Percentiles rank a stretch among this genome's conserved stretches.
These are phyloP conservation scores for Hylyphantes graminicola DNA, from an alignment of 1,140 invertebrate species.

Conservation along the genomic window DNA sequence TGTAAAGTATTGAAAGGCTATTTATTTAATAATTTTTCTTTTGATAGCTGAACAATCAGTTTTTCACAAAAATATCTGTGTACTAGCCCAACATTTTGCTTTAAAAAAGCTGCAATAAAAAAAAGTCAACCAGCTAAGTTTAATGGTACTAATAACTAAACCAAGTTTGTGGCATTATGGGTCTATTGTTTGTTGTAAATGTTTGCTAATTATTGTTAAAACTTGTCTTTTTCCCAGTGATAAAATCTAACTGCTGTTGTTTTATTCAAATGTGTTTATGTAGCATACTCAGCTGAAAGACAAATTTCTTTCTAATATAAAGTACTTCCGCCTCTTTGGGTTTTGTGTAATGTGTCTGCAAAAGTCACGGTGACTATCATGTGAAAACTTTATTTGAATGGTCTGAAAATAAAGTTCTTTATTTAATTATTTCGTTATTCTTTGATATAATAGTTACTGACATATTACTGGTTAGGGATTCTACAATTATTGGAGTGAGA, in stretches of 20 bases:
- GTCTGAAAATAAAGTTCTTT: slow-evolving; percentile 52
- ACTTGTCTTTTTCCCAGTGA: slow-evolving; percentile 33
- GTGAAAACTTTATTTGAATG: slow-evolving; percentile 55
- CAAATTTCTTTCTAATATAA: slow-evolving; percentile 17
- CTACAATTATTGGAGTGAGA: too few species aligned
- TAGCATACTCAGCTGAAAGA: not conserved
- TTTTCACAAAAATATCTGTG: too few species aligned
- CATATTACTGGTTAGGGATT: too few species aligned
- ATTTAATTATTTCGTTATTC: slow-evolving; percentile 18
- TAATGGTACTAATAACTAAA: not conserved
- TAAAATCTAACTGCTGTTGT: slow-evolving; percentile 31
- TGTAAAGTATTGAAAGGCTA: too few species aligned
- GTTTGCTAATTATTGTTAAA: slow-evolving; percentile 31
- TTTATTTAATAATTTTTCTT: too few species aligned
- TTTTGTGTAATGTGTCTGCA: slow-evolving; percentile 38
- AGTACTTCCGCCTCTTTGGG: slow-evolving; percentile 11
- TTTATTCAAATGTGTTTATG: slow-evolving; percentile 33
- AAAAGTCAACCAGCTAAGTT: not conserved
- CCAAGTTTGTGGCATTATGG: slow-evolving; percentile 8
- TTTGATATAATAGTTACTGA: too few species aligned
- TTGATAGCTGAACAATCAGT: too few species aligned
- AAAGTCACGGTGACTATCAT: slow-evolving; percentile 16
- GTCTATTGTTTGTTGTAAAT: slow-evolving; percentile 47
- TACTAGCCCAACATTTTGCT: too few species aligned
- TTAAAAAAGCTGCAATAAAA: not conserved